Base-by-base conservation (phyloP, 2,797 vertebrate genomes). In the Natrix natrix region DNA sequence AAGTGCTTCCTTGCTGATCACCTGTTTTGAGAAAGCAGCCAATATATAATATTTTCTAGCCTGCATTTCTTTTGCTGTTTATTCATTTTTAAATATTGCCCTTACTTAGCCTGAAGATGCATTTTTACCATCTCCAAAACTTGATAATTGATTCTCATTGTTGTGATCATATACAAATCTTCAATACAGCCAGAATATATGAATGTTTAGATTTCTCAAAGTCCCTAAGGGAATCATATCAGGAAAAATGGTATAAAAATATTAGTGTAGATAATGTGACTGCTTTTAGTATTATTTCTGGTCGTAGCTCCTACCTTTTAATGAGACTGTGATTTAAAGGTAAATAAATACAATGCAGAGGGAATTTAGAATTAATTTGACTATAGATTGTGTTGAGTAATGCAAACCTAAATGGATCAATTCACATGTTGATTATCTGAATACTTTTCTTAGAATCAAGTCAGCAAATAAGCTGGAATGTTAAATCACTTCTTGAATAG, bases 361-460 rank as follows among this genome's bases (percentile, higher is more conserved):
- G 88, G 32, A 61, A 48, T 87, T 91, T 59, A 78, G 61, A 92
- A 92, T 93, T 87, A 90, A 93, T 28, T 37, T 54, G 61, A 37
- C 48, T 92, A 48, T 32, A 88, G 55, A 87, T 92, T 56, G 90
- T 55, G 48, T 90, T 52, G 37, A 57, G 93, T 56, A 92, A 93
- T 95, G 95, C 91, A 95, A 95, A 92, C 90, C 48, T 74, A 95
- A 92, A 94, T 69, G 60, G 66, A 61, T 93, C 91, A 94, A 94
- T 0, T 0, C 94, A 37, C 93, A 90, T 95, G 95, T 95, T 92
- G 93, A 95, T 97, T 91, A 1, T 61, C n/a, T 48, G 90, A 95
- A 89, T 92, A 95, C 92, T 74, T 96, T 94, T 87, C 93, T 93
- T 94, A 95, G 94, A 94, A 94, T 63, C 93, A 90, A 92, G 87